A percentile compares a stretch with the other conserved stretches of the same genome.
Conservation (phyloP, 2,888 invertebrate species). For the Zootermopsis nevadensis region DNA sequence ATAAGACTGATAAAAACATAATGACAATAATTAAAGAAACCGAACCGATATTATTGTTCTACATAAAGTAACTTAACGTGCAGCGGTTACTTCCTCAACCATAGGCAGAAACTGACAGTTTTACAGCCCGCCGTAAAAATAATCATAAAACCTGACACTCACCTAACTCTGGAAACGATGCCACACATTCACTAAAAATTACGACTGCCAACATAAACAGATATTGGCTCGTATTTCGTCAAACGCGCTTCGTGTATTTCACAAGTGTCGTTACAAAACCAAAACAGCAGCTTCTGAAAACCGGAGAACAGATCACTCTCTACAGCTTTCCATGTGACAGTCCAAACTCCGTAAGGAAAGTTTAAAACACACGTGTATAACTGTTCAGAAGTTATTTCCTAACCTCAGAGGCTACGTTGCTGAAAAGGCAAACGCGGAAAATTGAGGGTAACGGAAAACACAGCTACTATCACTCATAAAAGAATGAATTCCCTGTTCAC, state of each 20-base stretch:
- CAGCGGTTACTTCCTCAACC: not conserved
- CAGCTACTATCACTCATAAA: no score
- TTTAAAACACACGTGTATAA: no score
- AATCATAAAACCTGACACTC: conserved; percentile 19
- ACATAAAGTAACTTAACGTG: not conserved
- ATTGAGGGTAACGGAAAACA: no score
- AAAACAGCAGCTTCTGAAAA: no score
- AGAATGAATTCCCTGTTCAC: no score
- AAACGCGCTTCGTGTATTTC: not conserved
- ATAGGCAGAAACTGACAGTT: not conserved
- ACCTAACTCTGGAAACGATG: not conserved
- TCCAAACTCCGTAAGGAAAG: no score
- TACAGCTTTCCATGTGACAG: no score
- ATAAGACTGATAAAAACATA: not conserved
- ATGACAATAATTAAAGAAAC: not conserved
- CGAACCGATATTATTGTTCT: not conserved
- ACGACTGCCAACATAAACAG: not conserved
- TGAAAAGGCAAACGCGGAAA: no score
- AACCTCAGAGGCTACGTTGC: no score
- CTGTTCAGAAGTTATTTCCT: no score
- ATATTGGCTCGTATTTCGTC: conserved; percentile 20
- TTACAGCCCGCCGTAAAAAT: conserved; percentile 25
- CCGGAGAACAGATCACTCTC: no score
- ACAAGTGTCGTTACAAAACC: no score
- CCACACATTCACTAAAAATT: not conserved